Conservation (phyloP, 2,888 invertebrate species). For the Halictus ligatus region DNA sequence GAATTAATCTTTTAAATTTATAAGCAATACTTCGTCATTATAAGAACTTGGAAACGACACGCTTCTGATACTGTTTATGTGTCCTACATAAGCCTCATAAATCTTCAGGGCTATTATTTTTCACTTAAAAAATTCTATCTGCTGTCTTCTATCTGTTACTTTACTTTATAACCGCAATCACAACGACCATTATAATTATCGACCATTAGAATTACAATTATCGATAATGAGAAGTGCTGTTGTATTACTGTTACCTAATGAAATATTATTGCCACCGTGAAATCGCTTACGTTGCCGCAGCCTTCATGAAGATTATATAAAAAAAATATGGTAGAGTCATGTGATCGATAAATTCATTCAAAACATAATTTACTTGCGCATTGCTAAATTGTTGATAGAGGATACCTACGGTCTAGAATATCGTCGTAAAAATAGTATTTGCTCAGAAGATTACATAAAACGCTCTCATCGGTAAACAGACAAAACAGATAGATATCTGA, state of each 20-base stretch:
- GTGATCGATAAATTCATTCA: neutral
- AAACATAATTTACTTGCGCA: neutral
- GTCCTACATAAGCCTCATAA: constrained; percentile 4
- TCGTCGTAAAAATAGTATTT: neutral
- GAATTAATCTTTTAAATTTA: too few relatives aligned
- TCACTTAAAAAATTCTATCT: constrained; percentile 6
- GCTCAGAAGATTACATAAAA: neutral
- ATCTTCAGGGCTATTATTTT: neutral
- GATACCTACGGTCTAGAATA: too few relatives aligned
- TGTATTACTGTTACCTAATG: neutral
- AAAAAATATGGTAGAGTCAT: neutral
- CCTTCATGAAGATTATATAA: neutral
- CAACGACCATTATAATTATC: neutral
- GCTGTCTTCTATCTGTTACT: neutral
- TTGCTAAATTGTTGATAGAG: neutral
- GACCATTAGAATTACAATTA: neutral
- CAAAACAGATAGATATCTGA: neutral
- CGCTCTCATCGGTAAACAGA: neutral
- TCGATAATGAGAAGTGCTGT: neutral
- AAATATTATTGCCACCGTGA: neutral
- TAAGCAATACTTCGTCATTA: too few relatives aligned
- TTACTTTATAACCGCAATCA: neutral
- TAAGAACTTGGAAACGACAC: too few relatives aligned
- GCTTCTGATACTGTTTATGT: too few relatives aligned
- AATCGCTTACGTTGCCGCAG: neutral